phyloP scores from a whole-genome alignment of 2,797 vertebrate species.

The Platalea minor region DNA sequence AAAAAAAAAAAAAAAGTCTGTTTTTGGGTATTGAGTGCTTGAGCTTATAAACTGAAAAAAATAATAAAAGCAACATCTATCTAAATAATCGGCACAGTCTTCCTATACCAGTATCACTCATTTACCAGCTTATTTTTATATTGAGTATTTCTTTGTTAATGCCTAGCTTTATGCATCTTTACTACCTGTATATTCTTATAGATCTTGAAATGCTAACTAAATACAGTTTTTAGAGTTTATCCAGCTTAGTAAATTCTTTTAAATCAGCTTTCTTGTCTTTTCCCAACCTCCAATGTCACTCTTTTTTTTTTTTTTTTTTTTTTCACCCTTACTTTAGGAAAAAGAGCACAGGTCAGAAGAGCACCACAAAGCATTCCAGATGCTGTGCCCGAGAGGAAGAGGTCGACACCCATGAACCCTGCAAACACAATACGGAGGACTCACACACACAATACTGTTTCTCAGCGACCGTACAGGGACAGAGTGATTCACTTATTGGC shows the following conservation, averaged over 20 bases:
- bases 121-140: not conserved
- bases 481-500: slow-evolving; percentile 90
- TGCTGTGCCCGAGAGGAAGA: slow-evolving; percentile 85
- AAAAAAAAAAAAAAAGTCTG: not conserved
- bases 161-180: not conserved
- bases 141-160: not conserved
- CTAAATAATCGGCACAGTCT: not conserved
- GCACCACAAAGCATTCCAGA: slow-evolving; percentile 79
- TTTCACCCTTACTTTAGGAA: slow-evolving; percentile 71
- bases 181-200: not conserved
- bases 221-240: not conserved
- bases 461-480: slow-evolving; percentile 84
- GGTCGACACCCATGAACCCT: slow-evolving; percentile 88
- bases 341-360: slow-evolving; percentile 84
- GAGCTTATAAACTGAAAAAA: not conserved
- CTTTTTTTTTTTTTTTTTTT: not conserved
- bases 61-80: not conserved
- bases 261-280: not conserved
- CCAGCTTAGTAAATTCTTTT: not conserved
- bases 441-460: slow-evolving; percentile 79
- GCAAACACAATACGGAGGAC: slow-evolving; percentile 85
- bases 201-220: not conserved
- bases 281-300: not conserved
- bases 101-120: not conserved
- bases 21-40: not conserved